These are phyloP conservation scores for Drosophila sturtevanti DNA, from an alignment of 1,140 invertebrate species.

Conservation along the genomic window DNA sequence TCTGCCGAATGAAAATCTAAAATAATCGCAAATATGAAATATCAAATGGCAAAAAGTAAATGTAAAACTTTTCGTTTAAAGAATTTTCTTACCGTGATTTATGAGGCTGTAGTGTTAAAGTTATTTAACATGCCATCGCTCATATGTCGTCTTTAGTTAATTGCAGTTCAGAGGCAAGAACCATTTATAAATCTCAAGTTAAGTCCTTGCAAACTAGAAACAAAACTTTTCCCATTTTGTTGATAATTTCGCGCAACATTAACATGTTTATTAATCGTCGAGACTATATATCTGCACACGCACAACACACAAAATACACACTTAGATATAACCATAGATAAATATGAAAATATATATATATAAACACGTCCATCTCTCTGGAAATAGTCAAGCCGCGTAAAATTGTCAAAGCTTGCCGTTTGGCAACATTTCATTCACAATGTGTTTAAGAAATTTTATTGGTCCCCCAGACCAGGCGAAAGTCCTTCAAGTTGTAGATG, in stretches of 20 bases:
- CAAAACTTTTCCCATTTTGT: slow-evolving; percentile 72
- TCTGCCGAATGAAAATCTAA: neutral
- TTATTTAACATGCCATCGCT: slow-evolving; percentile 54
- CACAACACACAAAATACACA: neutral
- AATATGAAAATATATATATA: slow-evolving; percentile 33
- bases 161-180: slow-evolving; percentile 43
- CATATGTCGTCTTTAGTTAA: slow-evolving; percentile 47
- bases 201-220: slow-evolving; percentile 12
- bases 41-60: slow-evolving; percentile 35
- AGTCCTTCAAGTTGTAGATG: neutral
- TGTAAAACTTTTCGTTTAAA: slow-evolving; percentile 6
- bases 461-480: slow-evolving; percentile 35
- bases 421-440: slow-evolving; percentile 48
- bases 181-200: slow-evolving; percentile 70
- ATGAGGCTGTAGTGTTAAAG: slow-evolving; percentile 41
- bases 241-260: slow-evolving; percentile 74
- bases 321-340: slow-evolving; percentile 20
- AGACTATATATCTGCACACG: slow-evolving; percentile 2
- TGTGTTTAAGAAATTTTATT: slow-evolving; percentile 60
- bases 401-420: slow-evolving; percentile 53
- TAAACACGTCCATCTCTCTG: slow-evolving; percentile 23
- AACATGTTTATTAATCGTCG: slow-evolving; percentile 73
- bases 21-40: slow-evolving; percentile 37
- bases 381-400: slow-evolving; percentile 34
- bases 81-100: slow-evolving; percentile 53